These are phyloP conservation scores for Amblyornis subalaris DNA, from an alignment of 2,113 vertebrate genomes.

Conservation along the genomic window DNA sequence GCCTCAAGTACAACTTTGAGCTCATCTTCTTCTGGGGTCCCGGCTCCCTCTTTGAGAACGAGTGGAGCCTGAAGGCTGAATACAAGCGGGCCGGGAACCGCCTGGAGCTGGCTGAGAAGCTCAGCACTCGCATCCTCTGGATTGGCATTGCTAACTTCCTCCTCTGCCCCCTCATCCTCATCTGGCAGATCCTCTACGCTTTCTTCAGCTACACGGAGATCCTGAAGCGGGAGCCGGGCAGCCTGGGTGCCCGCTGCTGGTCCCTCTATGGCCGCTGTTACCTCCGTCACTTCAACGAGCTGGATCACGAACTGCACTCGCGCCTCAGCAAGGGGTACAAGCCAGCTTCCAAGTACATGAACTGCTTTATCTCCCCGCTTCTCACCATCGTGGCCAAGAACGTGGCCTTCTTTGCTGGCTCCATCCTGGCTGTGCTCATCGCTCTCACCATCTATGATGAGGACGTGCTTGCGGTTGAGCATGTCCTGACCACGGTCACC, in stretches of 20 bases:
- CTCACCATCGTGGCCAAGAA: conserved; percentile 95
- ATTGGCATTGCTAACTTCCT: conserved; percentile 96
- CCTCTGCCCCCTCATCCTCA: conserved; percentile 93
- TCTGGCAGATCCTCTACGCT: conserved; percentile 98
- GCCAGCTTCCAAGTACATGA: conserved; percentile 97
- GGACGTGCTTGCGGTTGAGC: conserved; percentile 92
- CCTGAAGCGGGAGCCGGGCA: conserved; percentile 93
- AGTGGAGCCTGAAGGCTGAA: conserved; percentile 93
- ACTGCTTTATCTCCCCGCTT: conserved; percentile 94
- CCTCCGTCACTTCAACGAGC: conserved; percentile 94
- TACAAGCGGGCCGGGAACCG: conserved; percentile 92
- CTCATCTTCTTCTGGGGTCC: conserved; percentile 97
- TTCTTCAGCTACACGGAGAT: conserved; percentile 98
- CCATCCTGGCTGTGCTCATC: conserved; percentile 93
- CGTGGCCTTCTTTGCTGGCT: conserved; percentile 94
- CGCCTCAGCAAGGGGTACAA: conserved; percentile 97
- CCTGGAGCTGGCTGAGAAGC: conserved; percentile 89
- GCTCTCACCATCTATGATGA: conserved; percentile 97
- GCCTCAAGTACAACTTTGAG: conserved; percentile 98
- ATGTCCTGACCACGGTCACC: conserved; percentile 92
- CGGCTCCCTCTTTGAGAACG: conserved; percentile 93
- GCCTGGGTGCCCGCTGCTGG: conserved; percentile 95
- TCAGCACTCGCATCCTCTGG: conserved; percentile 93
- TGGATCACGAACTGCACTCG: conserved; percentile 94
- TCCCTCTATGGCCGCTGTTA: conserved; percentile 96